Evolutionary conservation across 2,113 vertebrate species (phyloP).

Genomic region (Rhombomys opimus): DNA sequence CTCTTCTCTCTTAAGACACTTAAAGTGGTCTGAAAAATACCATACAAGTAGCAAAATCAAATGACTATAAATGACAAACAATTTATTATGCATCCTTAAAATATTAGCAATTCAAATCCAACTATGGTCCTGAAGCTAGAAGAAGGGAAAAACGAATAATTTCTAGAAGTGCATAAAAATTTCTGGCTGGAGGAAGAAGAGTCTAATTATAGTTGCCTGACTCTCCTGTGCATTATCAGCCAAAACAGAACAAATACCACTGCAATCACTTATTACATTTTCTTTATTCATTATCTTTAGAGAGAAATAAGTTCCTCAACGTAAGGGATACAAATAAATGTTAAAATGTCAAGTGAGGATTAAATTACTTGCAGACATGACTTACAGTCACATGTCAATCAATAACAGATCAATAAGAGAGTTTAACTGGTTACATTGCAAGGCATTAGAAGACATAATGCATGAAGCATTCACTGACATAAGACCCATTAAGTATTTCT

Average conservation of each 20-base stretch:
- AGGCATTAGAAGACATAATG: background rate
- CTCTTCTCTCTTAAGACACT: slow-evolving; percentile 50
- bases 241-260: slow-evolving; percentile 27
- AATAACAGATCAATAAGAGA: slow-evolving; percentile 62
- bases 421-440: background rate
- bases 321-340: background rate
- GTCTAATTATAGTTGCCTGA: background rate
- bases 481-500: slow-evolving; percentile 3
- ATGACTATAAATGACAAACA: slow-evolving; percentile 37
- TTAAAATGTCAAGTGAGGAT: slow-evolving; percentile 25
- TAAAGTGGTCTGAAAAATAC: slow-evolving; percentile 33
- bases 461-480: background rate
- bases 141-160: slow-evolving; percentile 5
- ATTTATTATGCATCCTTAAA: slow-evolving; percentile 54
- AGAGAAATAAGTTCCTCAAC: slow-evolving; percentile 19
- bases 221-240: background rate
- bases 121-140: background rate
- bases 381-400: slow-evolving; percentile 42
- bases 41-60: background rate
- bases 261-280: background rate
- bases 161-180: slow-evolving; percentile 24
- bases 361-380: background rate
- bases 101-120: slow-evolving; percentile 55
- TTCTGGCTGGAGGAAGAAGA: background rate
- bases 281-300: slow-evolving; percentile 22